Evolutionary conservation across 2,888 invertebrate genomes (phyloP), one percentile per base, ranked within the genome.

Genomic region (Harmothoe impar): DNA sequence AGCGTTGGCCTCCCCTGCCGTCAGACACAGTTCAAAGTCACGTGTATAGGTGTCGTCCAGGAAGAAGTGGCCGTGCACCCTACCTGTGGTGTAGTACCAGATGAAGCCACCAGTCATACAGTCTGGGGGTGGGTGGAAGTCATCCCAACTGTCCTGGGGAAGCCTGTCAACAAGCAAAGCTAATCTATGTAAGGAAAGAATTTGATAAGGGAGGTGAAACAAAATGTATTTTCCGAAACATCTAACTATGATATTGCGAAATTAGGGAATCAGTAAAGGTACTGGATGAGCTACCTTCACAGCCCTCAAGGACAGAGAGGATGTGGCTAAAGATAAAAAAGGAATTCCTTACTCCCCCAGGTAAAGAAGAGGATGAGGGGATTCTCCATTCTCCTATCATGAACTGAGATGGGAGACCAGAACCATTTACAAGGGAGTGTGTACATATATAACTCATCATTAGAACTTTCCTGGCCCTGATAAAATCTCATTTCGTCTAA

Each of bases 11-110:
- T 86, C 85, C 0, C 90, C 90, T 12, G 84, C 90, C 10, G 90
- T 90, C 35, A 90, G 85, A 35, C 90, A 90, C 15, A 90, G 29
- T 51, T 86, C 29, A 35, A 90, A 90, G 62, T 90, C 90, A 0
- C 23, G 1, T 15, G 77, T 23, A 25, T 54, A 52, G 43, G 56
- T 72, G 89, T 7, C 20, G 56, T 56, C 62, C n/a, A 77, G 20
- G 68, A 56, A 85, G 78, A 89, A 77, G 68, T 86, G 62, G 51
- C 29, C 43, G 29, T 68, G 85, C 12, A 90, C 31, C 23, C 85
- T 17, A 5, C 90, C 90, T 15, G 77, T 54, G 10, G 90, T 90
- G 56, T 84, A 54, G 51, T 56, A 62, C 90, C 90, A 90, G 31
- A 90, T 31, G 1, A 90, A 56, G 7, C 85, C 90, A 0, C 90